These are phyloP conservation scores for Zhuqinia jingwanae DNA, from an alignment of 2,888 invertebrate species.

Conservation along the genomic window DNA sequence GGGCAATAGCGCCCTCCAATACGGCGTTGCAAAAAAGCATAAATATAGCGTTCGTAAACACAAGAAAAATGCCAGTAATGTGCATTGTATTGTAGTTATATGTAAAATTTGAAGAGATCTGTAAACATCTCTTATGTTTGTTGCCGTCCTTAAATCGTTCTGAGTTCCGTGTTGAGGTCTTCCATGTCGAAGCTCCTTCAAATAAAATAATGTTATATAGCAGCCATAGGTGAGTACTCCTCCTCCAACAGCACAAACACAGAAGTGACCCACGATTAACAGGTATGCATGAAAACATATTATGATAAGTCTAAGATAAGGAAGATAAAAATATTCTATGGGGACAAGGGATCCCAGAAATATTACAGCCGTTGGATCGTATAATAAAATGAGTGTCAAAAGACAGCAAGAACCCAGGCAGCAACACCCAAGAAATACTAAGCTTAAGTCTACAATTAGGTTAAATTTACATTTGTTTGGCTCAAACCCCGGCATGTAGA, in stretches of 20 bases:
- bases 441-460: not conserved
- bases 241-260: not conserved
- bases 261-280: not conserved
- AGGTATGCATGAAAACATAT: conserved; percentile 29
- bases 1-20: conserved; percentile 8
- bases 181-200: conserved; percentile 17
- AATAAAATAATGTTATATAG: conserved; percentile 6
- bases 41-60: not conserved
- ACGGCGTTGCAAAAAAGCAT: conserved; percentile 36
- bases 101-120: conserved; percentile 41
- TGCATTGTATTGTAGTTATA: not conserved
- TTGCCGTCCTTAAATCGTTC: not conserved
- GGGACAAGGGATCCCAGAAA: conserved; percentile 36
- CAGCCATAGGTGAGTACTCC: not conserved
- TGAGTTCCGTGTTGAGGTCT: not conserved
- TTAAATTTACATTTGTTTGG: conserved; percentile 7
- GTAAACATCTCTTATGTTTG: conserved; percentile 15
- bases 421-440: not conserved
- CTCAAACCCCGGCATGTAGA: conserved; percentile 18
- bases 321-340: not conserved
- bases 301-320: not conserved
- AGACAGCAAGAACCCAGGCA: not conserved
- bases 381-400: not conserved
- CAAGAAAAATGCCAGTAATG: not conserved
- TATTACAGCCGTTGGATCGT: not conserved